These are phyloP conservation scores for Odontothrips loti DNA, from an alignment of 2,888 invertebrate species.

Conservation along the genomic window DNA sequence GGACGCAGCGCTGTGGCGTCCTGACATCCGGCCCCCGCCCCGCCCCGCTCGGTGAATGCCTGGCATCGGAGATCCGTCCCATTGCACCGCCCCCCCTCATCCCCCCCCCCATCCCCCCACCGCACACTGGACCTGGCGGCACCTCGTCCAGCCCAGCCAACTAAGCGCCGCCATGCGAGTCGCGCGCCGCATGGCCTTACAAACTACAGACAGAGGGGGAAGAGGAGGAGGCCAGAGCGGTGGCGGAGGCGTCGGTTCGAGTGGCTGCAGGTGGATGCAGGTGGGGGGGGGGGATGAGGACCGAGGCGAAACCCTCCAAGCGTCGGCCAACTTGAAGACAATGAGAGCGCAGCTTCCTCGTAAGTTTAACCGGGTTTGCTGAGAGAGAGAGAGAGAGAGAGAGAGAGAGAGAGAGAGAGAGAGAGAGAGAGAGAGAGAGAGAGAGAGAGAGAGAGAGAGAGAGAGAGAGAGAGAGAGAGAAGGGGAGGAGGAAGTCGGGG, in stretches of 20 bases:
- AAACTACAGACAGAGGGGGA: neutral
- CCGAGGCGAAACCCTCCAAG: neutral
- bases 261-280: constrained; percentile 1
- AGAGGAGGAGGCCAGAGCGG: neutral
- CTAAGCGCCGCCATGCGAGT: neutral
- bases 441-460: neutral
- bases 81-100: neutral
- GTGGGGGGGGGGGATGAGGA: neutral
- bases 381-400: neutral
- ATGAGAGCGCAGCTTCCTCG: neutral
- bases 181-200: neutral
- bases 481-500: no score
- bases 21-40: neutral
- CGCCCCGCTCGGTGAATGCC: neutral
- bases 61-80: neutral
- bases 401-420: neutral
- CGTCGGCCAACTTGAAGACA: neutral
- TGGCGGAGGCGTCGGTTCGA: neutral
- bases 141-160: no score
- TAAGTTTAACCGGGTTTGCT: neutral
- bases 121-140: no score
- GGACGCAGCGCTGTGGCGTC: no score
- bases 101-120: no score
- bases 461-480: neutral
- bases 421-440: neutral